A percentile compares a stretch with the other conserved stretches of the same genome.
Evolutionary conservation across 1,140 invertebrate species (phyloP).

Genomic region (Ceratosolen solmsi): DNA sequence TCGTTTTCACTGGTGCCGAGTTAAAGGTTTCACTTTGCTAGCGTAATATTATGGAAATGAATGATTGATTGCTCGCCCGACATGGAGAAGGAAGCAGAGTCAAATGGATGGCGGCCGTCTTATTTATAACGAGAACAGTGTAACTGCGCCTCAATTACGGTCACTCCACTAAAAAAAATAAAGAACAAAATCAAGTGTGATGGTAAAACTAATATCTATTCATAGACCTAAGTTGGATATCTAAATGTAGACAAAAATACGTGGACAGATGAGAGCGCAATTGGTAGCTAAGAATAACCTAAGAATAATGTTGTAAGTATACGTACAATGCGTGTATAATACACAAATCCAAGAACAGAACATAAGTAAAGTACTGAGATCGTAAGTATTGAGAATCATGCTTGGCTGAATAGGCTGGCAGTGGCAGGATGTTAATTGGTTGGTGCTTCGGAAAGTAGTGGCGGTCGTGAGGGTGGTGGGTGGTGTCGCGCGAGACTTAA

Average conservation of each 20-base stretch:
- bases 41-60: neutral
- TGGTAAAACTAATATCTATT: slow-evolving; percentile 39
- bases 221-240: slow-evolving; percentile 36
- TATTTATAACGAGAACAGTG: slow-evolving; percentile 16
- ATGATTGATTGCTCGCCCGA: no score
- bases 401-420: slow-evolving; percentile 68
- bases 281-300: slow-evolving; percentile 40
- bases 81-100: neutral
- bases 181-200: slow-evolving; percentile 21
- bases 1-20: neutral
- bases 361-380: slow-evolving; percentile 41
- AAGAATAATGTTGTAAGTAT: slow-evolving; percentile 35
- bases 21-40: neutral
- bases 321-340: slow-evolving; percentile 51
- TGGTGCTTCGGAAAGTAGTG: slow-evolving; percentile 69
- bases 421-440: slow-evolving; percentile 65
- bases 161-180: no score
- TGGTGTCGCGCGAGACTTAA: slow-evolving; percentile 53
- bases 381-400: slow-evolving; percentile 59
- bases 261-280: slow-evolving; percentile 48
- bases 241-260: slow-evolving; percentile 44
- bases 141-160: slow-evolving; percentile 37
- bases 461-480: slow-evolving; percentile 60
- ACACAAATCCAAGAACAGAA: slow-evolving; percentile 39
- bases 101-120: neutral